These are phyloP conservation scores for Eubasilissa regina DNA, from an alignment of 1,140 invertebrate species.

Conservation along the genomic window DNA sequence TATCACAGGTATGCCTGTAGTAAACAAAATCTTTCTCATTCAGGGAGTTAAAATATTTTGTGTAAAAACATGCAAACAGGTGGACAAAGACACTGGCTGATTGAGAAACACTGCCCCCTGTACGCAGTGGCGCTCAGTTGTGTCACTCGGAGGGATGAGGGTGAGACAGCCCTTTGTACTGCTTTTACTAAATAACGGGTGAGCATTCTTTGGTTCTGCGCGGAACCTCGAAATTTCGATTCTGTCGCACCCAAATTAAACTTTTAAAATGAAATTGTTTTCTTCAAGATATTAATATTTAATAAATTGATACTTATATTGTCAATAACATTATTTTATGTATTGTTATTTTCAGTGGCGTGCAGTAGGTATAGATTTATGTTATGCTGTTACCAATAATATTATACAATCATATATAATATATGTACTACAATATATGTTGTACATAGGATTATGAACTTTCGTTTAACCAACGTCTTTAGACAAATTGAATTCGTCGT, in stretches of 20 bases:
- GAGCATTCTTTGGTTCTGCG: constrained; percentile 21
- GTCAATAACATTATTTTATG: background rate
- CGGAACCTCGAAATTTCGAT: background rate
- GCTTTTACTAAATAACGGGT: constrained; percentile 40
- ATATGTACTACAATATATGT: too few species aligned
- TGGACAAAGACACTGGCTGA: background rate
- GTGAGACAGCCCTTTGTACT: constrained; percentile 60
- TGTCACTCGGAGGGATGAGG: constrained; percentile 59
- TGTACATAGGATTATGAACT: too few species aligned
- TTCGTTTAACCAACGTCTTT: too few species aligned
- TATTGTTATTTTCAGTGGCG: background rate
- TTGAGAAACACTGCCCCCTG: constrained; percentile 2
- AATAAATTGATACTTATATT: too few species aligned
- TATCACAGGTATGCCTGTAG: too few species aligned
- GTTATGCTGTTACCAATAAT: too few species aligned
- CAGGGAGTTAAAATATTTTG: too few species aligned
- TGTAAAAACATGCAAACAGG: constrained; percentile 22
- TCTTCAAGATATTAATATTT: background rate
- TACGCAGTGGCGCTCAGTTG: constrained; percentile 33
- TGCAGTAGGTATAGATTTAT: too few species aligned
- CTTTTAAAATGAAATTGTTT: background rate
- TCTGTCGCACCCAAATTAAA: background rate
- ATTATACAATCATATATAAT: too few species aligned
- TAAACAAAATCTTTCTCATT: too few species aligned
- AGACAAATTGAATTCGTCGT: too few species aligned